Conservation (phyloP, 2,113 vertebrate genomes). For the Serinus canaria region DNA sequence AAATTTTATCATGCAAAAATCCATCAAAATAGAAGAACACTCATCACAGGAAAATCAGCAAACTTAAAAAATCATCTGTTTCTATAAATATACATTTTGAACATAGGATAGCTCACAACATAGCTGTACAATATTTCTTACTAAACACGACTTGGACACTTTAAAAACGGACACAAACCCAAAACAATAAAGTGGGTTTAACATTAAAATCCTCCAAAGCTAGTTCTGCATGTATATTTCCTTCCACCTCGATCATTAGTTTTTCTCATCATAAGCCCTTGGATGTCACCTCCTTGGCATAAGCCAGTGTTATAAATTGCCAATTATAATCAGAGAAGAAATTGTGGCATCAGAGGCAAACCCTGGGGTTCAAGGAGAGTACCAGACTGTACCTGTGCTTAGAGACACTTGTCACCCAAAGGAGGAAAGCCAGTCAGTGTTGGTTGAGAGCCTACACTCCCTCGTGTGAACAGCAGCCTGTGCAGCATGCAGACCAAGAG, state of each 20-base stretch:
- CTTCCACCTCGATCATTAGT: background rate
- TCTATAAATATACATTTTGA: background rate
- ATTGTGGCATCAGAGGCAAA: background rate
- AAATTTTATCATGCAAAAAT: constrained; percentile 16
- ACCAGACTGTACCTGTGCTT: background rate
- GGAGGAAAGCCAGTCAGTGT: background rate
- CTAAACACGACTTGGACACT: background rate
- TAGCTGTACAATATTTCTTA: background rate
- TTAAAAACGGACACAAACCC: background rate
- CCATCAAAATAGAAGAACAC: background rate
- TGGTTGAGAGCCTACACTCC: background rate
- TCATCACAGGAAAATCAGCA: background rate
- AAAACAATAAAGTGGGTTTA: background rate
- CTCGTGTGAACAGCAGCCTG: background rate
- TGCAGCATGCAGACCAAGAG: accelerated
- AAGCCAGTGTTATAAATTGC: background rate
- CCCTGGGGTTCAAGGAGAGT: background rate
- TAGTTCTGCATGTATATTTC: background rate
- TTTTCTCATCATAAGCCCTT: background rate
- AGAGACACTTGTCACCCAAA: background rate
- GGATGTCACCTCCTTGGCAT: background rate
- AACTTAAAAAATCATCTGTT: background rate
- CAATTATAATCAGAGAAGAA: background rate
- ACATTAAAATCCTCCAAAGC: constrained; percentile 41
- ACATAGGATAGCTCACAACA: background rate